Evolutionary conservation across 2,888 invertebrate species (phyloP), one percentile per base, ranked within the genome.

Genomic region (Aphidoletes aphidimyza): DNA sequence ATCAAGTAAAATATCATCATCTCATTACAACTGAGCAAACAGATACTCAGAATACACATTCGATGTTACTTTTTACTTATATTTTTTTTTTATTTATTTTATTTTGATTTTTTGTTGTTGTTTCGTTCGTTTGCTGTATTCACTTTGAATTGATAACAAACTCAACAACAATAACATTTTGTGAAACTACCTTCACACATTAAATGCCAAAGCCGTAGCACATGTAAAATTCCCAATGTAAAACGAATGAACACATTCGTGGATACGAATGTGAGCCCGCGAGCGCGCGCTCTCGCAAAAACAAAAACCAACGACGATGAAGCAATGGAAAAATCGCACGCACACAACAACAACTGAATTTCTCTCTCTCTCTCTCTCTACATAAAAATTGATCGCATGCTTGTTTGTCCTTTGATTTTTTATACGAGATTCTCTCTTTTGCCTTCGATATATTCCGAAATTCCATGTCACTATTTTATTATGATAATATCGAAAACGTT

Each of bases 351-450:
- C 14, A 9, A 26, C 26, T 30, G 26, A 69, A 69, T 69, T 34
- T 69, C 42, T 42, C 42, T 42, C 42, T 42, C 42, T 42, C 42
- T 42, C 42, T 42, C 42, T 42, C 42, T 14, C 69, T 30, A 30
- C 30, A 30, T 30, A 69, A 69, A 14, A 30, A 22, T 54, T 6
- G 30, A 42, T 69, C 14, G 69, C 69, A 69, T 69, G 69, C 3
- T 69, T 69, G 14, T 69, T 69, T 69, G 69, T 69, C 54, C 54
- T 54, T 54, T 54, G 54, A 54, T 54, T 54, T n/a, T 22, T n/a
- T 26, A 26, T 11, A 26, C 22, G 54, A 54, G 22, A 54, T 22
- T 42, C 14, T 54, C 47, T 54, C 54, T 26, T 30, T 30, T 30
- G 69, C 69, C 69, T 30, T 30, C 69, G 14, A 11, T 30, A 30